Conservation (phyloP, 2,113 vertebrate genomes). For the Corydoras maculifer region DNA sequence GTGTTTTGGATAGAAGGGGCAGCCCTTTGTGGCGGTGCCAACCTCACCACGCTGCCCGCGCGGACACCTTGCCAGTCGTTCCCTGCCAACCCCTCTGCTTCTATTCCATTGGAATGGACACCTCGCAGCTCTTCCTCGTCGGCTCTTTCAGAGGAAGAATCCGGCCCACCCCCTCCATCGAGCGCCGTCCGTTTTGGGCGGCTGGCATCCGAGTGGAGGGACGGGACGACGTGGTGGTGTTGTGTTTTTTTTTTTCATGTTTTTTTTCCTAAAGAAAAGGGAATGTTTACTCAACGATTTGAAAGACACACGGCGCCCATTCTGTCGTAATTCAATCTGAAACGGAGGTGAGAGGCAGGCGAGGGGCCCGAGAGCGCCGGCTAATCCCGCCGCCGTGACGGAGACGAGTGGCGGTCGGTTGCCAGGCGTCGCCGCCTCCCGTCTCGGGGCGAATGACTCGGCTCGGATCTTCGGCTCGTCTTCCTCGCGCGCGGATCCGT, state of each 20-base stretch:
- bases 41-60: slow-evolving; percentile 50
- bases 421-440: slow-evolving; percentile 34
- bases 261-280: neutral
- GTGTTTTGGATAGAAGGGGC: slow-evolving; percentile 40
- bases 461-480: slow-evolving; percentile 61
- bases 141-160: slow-evolving; percentile 19
- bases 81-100: slow-evolving; percentile 41
- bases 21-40: slow-evolving; percentile 63
- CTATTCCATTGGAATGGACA: slow-evolving; percentile 53
- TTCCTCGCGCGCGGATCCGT: slow-evolving; percentile 54
- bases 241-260: too few species aligned
- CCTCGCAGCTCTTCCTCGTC: slow-evolving; percentile 8
- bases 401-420: slow-evolving; percentile 1
- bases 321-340: slow-evolving; percentile 12
- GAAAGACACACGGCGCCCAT: slow-evolving; percentile 19
- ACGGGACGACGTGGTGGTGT: too few species aligned
- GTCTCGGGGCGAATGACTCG: slow-evolving; percentile 44
- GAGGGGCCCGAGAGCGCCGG: neutral
- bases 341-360: neutral
- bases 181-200: slow-evolving; percentile 43
- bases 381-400: slow-evolving; percentile 22
- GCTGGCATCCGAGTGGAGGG: slow-evolving; percentile 13
- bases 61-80: slow-evolving; percentile 46
- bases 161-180: slow-evolving; percentile 26
- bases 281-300: slow-evolving; percentile 11